phyloP scores from a whole-genome alignment of 1,140 invertebrate genomes.

The Aleiodes sp. region DNA sequence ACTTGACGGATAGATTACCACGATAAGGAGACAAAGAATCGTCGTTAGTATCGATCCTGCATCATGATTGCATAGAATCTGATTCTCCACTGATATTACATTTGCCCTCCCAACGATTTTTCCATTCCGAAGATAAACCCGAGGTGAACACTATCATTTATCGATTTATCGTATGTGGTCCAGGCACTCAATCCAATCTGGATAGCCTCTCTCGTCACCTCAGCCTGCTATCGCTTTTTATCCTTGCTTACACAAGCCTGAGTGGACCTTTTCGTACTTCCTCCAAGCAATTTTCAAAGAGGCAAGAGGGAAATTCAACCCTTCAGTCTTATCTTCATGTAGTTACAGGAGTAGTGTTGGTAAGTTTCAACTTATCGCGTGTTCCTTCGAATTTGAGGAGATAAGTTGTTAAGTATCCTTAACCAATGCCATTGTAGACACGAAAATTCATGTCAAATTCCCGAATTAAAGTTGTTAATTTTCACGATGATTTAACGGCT shows the following conservation, averaged over 20 bases:
- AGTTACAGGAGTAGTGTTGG: background rate
- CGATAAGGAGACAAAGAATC: background rate
- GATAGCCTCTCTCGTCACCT: background rate
- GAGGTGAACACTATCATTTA: background rate
- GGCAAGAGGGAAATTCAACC: background rate
- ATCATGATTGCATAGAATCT: background rate
- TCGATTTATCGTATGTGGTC: background rate
- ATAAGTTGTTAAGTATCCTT: too few relatives aligned
- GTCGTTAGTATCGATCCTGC: background rate
- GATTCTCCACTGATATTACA: background rate
- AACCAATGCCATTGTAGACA: too few relatives aligned
- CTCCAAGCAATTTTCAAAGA: too few relatives aligned
- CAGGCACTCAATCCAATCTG: background rate
- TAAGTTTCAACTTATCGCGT: too few relatives aligned
- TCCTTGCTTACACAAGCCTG: background rate
- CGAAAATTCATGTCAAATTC: too few relatives aligned
- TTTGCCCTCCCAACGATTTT: background rate
- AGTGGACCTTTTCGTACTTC: background rate
- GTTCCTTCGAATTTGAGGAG: too few relatives aligned
- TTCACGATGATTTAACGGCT: too few relatives aligned
- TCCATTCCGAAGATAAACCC: background rate
- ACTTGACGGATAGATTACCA: too few relatives aligned
- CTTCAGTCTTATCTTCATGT: constrained; percentile 3
- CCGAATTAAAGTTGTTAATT: too few relatives aligned
- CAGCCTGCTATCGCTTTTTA: background rate